Percentiles rank a stretch among this genome's conserved stretches.
These are phyloP conservation scores for Caenorhabditis drosophilae DNA, from an alignment of 2,888 invertebrate species.

Conservation along the genomic window DNA sequence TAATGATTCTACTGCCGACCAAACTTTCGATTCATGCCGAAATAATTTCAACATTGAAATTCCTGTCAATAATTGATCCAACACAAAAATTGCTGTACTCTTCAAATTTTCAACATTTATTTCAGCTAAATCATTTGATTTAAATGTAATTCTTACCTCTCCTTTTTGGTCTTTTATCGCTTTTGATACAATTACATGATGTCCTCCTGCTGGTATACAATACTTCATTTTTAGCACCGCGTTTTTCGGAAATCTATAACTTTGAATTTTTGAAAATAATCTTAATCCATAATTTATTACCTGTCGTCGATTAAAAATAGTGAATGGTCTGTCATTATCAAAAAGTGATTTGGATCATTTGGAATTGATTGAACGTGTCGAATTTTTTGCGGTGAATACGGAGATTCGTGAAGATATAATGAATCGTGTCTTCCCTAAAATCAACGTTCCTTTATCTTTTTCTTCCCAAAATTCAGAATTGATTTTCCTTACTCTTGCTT, in stretches of 20 bases:
- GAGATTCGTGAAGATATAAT: constrained; percentile 8
- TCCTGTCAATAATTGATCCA: constrained; percentile 18
- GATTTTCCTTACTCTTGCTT: constrained; percentile 12
- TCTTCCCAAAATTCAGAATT: no score
- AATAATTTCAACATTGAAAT: constrained; percentile 18
- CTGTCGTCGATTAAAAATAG: constrained; percentile 48
- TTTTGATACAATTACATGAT: constrained; percentile 12
- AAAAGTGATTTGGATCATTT: constrained; percentile 13
- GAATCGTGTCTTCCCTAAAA: constrained; percentile 14
- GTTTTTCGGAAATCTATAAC: constrained; percentile 22
- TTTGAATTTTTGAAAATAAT: neutral
- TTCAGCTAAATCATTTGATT: no score
- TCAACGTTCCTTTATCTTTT: no score
- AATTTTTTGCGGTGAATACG: constrained; percentile 6
- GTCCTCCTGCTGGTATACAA: constrained; percentile 23
- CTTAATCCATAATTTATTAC: neutral
- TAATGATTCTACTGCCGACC: constrained; percentile 15
- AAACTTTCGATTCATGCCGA: constrained; percentile 16
- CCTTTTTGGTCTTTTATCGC: neutral
- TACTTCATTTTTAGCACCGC: constrained; percentile 28
- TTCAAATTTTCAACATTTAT: no score
- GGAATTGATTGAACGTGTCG: constrained; percentile 22
- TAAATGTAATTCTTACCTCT: constrained; percentile 14
- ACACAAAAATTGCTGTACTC: constrained; percentile 12
- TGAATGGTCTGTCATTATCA: constrained; percentile 31